Percentiles rank a stretch among this genome's conserved stretches.
Evolutionary conservation across 2,888 invertebrate species (phyloP).

Genomic region (Leistus spinibarbis): DNA sequence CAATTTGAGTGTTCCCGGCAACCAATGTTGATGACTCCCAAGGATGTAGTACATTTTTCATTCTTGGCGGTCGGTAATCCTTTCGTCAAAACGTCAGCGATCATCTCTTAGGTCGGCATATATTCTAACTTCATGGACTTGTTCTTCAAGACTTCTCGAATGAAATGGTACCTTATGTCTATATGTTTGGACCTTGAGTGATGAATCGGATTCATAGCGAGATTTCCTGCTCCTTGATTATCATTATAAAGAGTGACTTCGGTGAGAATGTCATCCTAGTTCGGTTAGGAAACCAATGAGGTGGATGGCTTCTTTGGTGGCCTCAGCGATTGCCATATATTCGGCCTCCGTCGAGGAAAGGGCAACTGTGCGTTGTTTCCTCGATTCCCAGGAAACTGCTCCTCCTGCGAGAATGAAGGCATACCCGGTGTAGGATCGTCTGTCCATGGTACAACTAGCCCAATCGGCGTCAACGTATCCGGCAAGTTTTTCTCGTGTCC

Average conservation of each 20-base stretch:
- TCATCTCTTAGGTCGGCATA: constrained; percentile 37
- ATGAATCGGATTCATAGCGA: constrained; percentile 39
- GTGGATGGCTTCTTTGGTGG: constrained; percentile 28
- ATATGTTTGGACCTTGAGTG: constrained; percentile 42
- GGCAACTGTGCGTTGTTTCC: constrained; percentile 41
- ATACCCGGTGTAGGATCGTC: too few relatives aligned
- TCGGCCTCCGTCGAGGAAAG: too few relatives aligned
- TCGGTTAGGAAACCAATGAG: constrained; percentile 28
- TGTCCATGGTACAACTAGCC: constrained; percentile 25
- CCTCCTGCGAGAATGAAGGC: constrained; percentile 20
- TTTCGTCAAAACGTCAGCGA: constrained; percentile 41
- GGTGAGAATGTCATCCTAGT: constrained; percentile 21
- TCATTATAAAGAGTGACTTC: constrained; percentile 24
- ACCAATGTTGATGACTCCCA: constrained; percentile 14
- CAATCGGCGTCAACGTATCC: constrained; percentile 39
- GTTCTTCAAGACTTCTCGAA: constrained; percentile 31
- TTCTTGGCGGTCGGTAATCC: constrained; percentile 26
- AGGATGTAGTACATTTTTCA: constrained; percentile 4
- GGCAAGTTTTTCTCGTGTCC: background rate
- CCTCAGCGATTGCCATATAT: too few relatives aligned
- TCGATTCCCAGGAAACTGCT: constrained; percentile 39
- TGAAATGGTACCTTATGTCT: constrained; percentile 40
- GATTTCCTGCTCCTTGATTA: constrained; percentile 39
- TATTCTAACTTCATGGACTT: constrained; percentile 29
- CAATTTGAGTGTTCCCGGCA: constrained; percentile 16